Conservation (phyloP, 1,140 invertebrate genomes). For the Lordiphosa collinella region DNA sequence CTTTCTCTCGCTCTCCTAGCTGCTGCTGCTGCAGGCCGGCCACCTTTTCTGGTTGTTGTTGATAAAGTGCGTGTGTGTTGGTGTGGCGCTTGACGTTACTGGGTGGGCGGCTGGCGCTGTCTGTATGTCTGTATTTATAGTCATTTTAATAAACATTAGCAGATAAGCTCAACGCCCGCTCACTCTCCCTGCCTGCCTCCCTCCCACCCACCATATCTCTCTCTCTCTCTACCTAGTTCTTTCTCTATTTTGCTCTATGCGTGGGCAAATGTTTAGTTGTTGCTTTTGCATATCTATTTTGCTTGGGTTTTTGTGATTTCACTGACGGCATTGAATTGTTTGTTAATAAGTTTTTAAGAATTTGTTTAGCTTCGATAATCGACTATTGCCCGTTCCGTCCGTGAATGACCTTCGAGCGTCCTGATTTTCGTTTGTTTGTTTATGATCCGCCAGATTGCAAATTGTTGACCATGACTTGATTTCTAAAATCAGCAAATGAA, state of each 20-base stretch:
- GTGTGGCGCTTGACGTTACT: slow-evolving; percentile 44
- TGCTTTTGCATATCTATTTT: slow-evolving; percentile 29
- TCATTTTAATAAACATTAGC: slow-evolving; percentile 68
- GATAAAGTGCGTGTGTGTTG: slow-evolving; percentile 43
- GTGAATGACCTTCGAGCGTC: slow-evolving; percentile 43
- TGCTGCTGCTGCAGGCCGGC: slow-evolving; percentile 13
- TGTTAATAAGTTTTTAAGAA: slow-evolving; percentile 43
- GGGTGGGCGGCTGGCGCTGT: slow-evolving; percentile 53
- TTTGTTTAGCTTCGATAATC: slow-evolving; percentile 34
- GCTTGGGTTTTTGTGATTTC: slow-evolving; percentile 10
- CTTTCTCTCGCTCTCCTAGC: slow-evolving; percentile 10
- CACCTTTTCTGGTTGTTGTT: slow-evolving; percentile 37
- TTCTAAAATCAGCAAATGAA: too few species aligned
- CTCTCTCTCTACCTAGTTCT: not conserved
- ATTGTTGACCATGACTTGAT: slow-evolving; percentile 5
- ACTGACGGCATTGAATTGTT: slow-evolving; percentile 45
- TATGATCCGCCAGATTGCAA: not conserved
- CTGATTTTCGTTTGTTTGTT: slow-evolving; percentile 25
- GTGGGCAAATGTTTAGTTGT: slow-evolving; percentile 16
- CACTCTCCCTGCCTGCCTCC: slow-evolving; percentile 3
- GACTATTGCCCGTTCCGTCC: slow-evolving; percentile 7
- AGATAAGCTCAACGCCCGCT: slow-evolving; percentile 59
- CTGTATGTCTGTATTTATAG: slow-evolving; percentile 63
- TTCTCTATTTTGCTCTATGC: slow-evolving; percentile 2
- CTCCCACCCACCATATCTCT: not conserved